phyloP scores from a whole-genome alignment of 2,797 vertebrate genomes.

The Sebastes nivosus region DNA sequence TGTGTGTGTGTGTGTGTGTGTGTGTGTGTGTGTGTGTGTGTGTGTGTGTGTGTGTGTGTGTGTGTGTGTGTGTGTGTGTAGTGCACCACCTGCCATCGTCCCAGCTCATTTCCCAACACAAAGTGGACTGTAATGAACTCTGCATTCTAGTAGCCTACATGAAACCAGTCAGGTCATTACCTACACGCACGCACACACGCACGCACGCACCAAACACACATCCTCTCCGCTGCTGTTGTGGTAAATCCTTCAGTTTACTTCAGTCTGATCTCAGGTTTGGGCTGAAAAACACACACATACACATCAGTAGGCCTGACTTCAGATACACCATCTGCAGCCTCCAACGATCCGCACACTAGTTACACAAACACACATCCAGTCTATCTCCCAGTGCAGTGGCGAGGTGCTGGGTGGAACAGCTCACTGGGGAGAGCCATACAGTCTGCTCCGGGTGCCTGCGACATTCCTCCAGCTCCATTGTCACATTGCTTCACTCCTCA shows the following conservation, averaged over 20 bases:
- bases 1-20: background rate
- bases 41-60: background rate
- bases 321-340: slow-evolving; percentile 30
- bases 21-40: background rate
- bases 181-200: background rate
- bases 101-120: slow-evolving; percentile 59
- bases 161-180: slow-evolving; percentile 34
- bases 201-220: background rate
- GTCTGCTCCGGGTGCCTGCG: slow-evolving; percentile 39
- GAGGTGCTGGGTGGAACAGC: slow-evolving; percentile 30
- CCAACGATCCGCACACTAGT: background rate
- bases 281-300: slow-evolving; percentile 3
- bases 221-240: background rate
- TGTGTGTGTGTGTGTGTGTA: background rate
- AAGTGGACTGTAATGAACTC: slow-evolving; percentile 54
- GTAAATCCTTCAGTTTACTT: background rate
- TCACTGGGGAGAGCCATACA: slow-evolving; percentile 41
- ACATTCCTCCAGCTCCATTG: slow-evolving; percentile 67
- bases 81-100: slow-evolving; percentile 46
- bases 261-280: slow-evolving; percentile 13
- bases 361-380: background rate
- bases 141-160: slow-evolving; percentile 13
- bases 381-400: background rate
- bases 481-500: slow-evolving; percentile 66
- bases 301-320: slow-evolving; percentile 13